A percentile compares a stretch with the other conserved stretches of the same genome.
Conservation (phyloP, 1,140 invertebrate genomes). For the Geopemphigus sp. region DNA sequence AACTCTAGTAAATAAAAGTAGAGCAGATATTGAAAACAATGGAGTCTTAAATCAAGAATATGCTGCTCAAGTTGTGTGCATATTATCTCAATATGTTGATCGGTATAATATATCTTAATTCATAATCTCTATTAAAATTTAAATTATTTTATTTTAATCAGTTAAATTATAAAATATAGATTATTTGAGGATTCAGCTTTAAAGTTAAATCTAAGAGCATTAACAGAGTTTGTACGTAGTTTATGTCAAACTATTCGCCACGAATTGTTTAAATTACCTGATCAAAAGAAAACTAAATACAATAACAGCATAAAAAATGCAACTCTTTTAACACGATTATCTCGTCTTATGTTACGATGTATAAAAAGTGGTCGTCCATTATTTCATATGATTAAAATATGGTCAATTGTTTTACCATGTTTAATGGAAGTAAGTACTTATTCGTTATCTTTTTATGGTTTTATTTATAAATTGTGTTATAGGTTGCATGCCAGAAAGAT, state of each 20-base stretch:
- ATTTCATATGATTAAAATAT: constrained; percentile 82
- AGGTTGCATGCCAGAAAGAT: constrained; percentile 89
- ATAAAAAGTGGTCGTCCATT: constrained; percentile 81
- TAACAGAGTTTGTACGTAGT: constrained; percentile 77
- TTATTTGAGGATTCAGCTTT: constrained; percentile 81
- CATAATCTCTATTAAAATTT: not conserved
- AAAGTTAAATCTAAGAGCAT: constrained; percentile 77
- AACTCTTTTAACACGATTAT: constrained; percentile 71
- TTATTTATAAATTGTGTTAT: constrained; percentile 52
- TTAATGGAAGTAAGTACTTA: constrained; percentile 73
- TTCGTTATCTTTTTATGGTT: not conserved
- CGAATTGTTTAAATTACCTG: constrained; percentile 62
- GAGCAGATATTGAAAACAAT: constrained; percentile 60
- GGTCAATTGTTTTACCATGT: constrained; percentile 86
- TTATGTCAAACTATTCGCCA: constrained; percentile 78
- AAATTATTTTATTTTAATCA: not conserved
- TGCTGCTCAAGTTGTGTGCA: constrained; percentile 81
- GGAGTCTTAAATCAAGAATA: constrained; percentile 68
- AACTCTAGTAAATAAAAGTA: constrained; percentile 67
- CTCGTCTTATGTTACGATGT: constrained; percentile 82
- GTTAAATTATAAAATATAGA: constrained; percentile 54
- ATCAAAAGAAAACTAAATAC: constrained; percentile 47
- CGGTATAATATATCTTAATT: constrained; percentile 56
- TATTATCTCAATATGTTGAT: constrained; percentile 81
- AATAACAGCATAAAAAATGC: constrained; percentile 49